Evolutionary conservation across 2,888 invertebrate genomes (phyloP), one percentile per base, ranked within the genome.

Genomic region (Rotaria socialis): DNA sequence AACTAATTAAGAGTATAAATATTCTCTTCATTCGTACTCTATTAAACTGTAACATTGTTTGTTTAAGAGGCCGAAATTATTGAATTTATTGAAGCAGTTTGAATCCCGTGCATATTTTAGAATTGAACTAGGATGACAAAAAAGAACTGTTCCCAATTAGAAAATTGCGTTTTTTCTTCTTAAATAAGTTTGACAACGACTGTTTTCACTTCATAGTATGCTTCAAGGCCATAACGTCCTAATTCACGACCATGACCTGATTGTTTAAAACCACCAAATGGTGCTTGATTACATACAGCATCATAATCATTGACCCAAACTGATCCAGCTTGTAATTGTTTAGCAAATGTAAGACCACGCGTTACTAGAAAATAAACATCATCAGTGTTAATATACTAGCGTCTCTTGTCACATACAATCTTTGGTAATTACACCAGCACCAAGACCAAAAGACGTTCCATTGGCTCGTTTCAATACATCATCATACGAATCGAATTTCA

Each of bases 211-310:
- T 90, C 90, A 43, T 89, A 89, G 87, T 90, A 90, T 86, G 89
- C 89, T 14, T 89, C 88, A 35, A 90, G 87, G 19, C 89, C 90
- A 88, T 90, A 89, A n/a, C 22, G 24, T 3, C 80, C 43, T 47
- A 96, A 94, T 92, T 98, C 98, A 88, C 97, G 94, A 6, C 98
- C 97, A 89, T 95, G 93, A 6, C 97, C 98, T 1, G 96, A 96
- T 88, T 89, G 89, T 87, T 89, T 90, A 86, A 88, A 90, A 22
- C 89, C 89, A 74, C 89, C 90, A 88, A 90, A 90, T 55, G 96
- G 96, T 75, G 94, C 94, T 90, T 96, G 95, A 2, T 94, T 92
- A 22, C 93, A 91, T 5, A 89, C 87, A 24, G 89, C 88, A 84
- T 90, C 89, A 87, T 89, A 90, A 74, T 89, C 89, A 85, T 90